phyloP scores from a whole-genome alignment of 2,113 vertebrate genomes.

The Anhinga anhinga region DNA sequence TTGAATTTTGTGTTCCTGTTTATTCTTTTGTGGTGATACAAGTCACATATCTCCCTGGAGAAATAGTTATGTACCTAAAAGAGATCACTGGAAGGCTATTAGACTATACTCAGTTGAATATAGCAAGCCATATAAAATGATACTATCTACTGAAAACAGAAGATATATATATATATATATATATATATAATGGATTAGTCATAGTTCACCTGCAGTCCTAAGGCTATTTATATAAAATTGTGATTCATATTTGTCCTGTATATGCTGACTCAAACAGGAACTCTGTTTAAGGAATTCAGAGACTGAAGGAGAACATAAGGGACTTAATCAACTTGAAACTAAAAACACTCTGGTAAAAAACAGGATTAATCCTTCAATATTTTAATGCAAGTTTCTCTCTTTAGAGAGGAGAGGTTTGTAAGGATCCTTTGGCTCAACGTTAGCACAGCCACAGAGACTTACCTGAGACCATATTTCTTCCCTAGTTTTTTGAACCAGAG shows the following conservation, averaged over 20 bases:
- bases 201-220: neutral
- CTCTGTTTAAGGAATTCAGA: neutral
- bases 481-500: neutral
- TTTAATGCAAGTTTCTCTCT: neutral
- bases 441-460: neutral
- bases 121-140: neutral
- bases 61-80: neutral
- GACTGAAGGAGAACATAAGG: neutral
- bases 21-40: neutral
- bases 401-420: neutral
- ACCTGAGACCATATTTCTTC: neutral
- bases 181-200: neutral
- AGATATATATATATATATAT: too few species aligned
- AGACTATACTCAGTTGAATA: neutral
- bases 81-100: neutral
- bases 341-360: neutral
- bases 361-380: neutral
- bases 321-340: neutral
- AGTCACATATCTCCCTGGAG: neutral
- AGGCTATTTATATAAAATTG: neutral
- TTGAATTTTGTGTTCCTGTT: neutral
- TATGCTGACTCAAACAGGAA: neutral
- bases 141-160: neutral
- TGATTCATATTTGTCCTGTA: neutral
- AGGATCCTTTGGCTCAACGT: neutral